Base-by-base conservation (phyloP, 1,140 invertebrate species). In the Brachionus koreanus region DNA sequence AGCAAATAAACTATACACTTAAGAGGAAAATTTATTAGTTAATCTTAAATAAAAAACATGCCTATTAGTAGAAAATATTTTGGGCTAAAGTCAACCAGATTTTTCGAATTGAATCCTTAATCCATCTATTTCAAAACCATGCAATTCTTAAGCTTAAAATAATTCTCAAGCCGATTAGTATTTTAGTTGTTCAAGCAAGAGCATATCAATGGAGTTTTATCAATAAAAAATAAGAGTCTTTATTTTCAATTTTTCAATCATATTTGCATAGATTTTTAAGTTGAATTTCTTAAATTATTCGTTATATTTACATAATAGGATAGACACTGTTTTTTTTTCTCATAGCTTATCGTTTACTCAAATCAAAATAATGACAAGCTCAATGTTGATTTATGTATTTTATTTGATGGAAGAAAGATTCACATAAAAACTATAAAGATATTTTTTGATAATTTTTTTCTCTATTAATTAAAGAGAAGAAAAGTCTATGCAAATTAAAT, bases 1-100 rank as follows among this genome's bases (percentile, higher is more conserved):
- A n/a, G 29, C 13, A 52, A 77, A 77, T 23, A 77, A 6, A 33
- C 75, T 77, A 46, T 77, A 77, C 10, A 77, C 75, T 77, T 35
- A 57, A 23, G 19, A 39, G 52, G 16, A 52, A 37, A 52, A 33
- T 29, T 35, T 29, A n/a, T 67, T 35, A 67, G 13, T 67, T 23
- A 67, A 67, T 67, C 23, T 67, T 35, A n/a, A 33, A n/a, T n/a
- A 33, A 33, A 67, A 67, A 67, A 67, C 3, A 29, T 29, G 49
- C 19, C 16, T 23, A 25, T 19, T 23, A 19, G 16, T 16, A 16
- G 49, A 57, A 57, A 57, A 19, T 7, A 23, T 23, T 57, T 57
- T 23, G 9, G 2, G 19, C 9, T 57, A 49, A 49, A 49, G 13
- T 10, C 43, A 49, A 12, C n/a, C 43, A 49, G 43, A 49, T 49